Base-by-base conservation (phyloP, 2,888 invertebrate genomes). In the Andrena dorsata region DNA sequence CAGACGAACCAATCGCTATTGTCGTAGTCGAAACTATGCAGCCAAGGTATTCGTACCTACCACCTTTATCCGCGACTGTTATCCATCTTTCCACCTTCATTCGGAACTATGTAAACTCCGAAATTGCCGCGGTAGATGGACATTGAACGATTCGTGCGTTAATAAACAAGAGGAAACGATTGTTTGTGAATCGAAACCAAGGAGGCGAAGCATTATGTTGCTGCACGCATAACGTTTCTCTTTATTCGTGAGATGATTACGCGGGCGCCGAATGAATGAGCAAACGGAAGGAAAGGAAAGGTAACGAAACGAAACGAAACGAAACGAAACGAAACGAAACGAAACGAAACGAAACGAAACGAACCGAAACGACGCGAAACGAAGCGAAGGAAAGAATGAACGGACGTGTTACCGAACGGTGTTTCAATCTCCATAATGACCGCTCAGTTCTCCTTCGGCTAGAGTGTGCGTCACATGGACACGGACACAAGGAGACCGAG, bases 341-440 rank as follows among this genome's bases (percentile, higher is more conserved):
- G 68, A 75, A 79, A 65, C 47, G 64, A 68, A 70, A 28, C 51
- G 70, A 32, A 41, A 70, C 47, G 71, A 61, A 49, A 32, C 49
- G 58, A 26, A 74, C 30, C 70, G 77, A 53, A 60, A 28, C 56
- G 73, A 74, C 68, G 30, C 20, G 73, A 75, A 80, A 61, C 65
- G 84, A 77, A 73, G 26, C 65, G 81, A 76, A 75, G 58, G 83
- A 82, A 76, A 65, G 80, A 86, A 79, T 63, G 82, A 85, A 71
- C 79, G 82, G 87, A 88, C 88, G 85, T 83, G 84, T 88, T 87
- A 81, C 86, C 83, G 87, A 86, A 89, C 87, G 83, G 85, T 86
- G 85, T 92, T 92, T 90, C 92, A 92, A 93, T 92, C 91, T 92
- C 87, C 91, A 91, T 93, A 92, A 93, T 92, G 92, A 92, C 91